Base-by-base conservation (phyloP, 2,888 invertebrate genomes). In the Caenorhabditis japonica region DNA sequence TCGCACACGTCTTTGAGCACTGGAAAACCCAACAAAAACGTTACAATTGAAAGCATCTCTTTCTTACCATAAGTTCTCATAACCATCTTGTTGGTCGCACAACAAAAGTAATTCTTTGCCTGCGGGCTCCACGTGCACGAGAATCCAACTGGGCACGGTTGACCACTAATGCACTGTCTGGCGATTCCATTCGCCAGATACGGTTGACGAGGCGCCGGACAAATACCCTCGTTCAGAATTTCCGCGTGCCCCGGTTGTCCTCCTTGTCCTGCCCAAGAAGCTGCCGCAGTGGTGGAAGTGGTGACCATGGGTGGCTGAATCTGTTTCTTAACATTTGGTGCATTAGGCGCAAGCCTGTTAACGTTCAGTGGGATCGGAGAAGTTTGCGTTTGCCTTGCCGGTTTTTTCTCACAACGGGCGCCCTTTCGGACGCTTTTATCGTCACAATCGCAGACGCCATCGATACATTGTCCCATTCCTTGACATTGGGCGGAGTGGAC, bases 21-120 rank as follows among this genome's bases (percentile, higher is more conserved):
- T 77, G 71, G 17, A 76, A 53, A 39, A 4, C 19, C 19, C 25
- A 13, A 46, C 7, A 13, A 13, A n/a, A 19, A 4, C 25, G n/a
- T 3, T 46, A 7, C n/a, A 7, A 13, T 30, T 23, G 12, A 12
- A 4, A 10, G 7, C 3, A 3, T 21, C 21, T n/a, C n/a, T n/a
- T n/a, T n/a, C 58, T 27, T 13, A 77, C 77, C 72, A 53, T 66
- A 41, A 15, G 69, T 72, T 38, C 59, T 71, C 52, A 73, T 58
- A 1, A 60, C 55, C 25, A 62, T n/a, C 21, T 49, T 68, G 23
- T 60, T 60, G 2, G 68, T 46, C 12, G 76, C 64, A 46, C 82
- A 82, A 49, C 82, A 82, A 74, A 79, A 77, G 52, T 82, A 82
- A 36, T 77, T 75, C 27, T 77, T 72, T 0, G 76, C 81, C 33